Base-by-base conservation (phyloP, 2,888 invertebrate genomes). In the Meghimatium bilineatum region DNA sequence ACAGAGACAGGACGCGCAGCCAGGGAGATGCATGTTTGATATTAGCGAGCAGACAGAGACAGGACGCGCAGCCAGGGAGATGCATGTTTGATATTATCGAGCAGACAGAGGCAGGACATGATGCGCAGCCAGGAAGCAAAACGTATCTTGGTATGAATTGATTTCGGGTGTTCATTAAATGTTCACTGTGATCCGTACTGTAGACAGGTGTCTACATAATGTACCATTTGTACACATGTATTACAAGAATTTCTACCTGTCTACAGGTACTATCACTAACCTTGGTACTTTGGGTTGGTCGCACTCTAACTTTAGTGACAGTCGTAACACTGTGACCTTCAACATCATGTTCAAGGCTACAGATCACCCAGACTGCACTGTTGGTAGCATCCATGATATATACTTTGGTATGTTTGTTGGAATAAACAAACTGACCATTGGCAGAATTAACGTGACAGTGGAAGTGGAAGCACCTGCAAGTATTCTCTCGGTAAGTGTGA, bases 191-290 rank as follows among this genome's bases (percentile, higher is more conserved):
- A n/a, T n/a, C n/a, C n/a, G n/a, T n/a, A n/a, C n/a, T n/a, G n/a
- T n/a, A n/a, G n/a, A n/a, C n/a, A n/a, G 5, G 44, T 44, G 44
- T 44, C 12, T 44, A 8, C 12, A 12, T 8, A 44, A 44, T 44
- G 44, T 44, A 44, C 44, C 44, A 8, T 8, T 5, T 12, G 44
- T 44, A 44, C 44, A 44, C 44, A 5, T 44, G 44, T 44, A 44
- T 44, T 44, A 5, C 5, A 44, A 44, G 5, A 44, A 44, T 44
- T 66, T 66, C 10, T 66, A 66, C 29, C 63, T 66, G 63, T 56
- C n/a, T 26, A 14, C 76, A 82, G 91, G 91, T 12, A 86, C 82
- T 32, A 85, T 92, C 26, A 88, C 87, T 12, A 90, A 91, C 86
- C 81, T 86, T 76, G 86, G 85, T 44, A 49, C 52, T 38, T 87